phyloP scores from a whole-genome alignment of 2,113 vertebrate genomes.

The Glaucomys volans region DNA sequence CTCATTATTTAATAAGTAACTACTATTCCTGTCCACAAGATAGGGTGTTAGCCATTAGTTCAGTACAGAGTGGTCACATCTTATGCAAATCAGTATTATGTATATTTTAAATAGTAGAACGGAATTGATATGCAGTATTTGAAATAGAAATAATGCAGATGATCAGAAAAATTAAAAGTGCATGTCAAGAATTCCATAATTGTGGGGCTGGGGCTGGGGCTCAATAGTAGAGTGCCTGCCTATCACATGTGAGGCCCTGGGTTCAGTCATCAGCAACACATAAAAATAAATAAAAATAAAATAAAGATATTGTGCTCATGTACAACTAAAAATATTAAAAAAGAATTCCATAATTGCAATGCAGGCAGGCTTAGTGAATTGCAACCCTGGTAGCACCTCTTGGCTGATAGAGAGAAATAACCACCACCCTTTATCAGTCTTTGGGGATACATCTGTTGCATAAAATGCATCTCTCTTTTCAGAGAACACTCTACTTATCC shows the following conservation, averaged over 20 bases:
- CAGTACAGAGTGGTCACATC: background rate
- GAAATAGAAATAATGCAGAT: slow-evolving; percentile 1
- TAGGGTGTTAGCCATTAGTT: background rate
- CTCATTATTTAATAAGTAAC: background rate
- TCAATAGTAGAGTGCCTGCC: too few species aligned
- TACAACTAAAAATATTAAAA: background rate
- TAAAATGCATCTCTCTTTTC: background rate
- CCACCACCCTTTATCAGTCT: background rate
- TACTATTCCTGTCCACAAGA: background rate
- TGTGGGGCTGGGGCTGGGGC: background rate
- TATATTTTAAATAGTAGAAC: background rate
- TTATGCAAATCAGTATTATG: background rate
- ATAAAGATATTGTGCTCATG: too few species aligned
- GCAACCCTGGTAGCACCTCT: background rate
- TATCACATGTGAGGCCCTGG: too few species aligned
- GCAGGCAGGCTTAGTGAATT: background rate
- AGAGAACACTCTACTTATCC: background rate
- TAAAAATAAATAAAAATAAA: too few species aligned
- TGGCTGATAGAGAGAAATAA: background rate
- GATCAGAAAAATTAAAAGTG: background rate
- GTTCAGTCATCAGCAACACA: too few species aligned
- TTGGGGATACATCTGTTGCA: background rate
- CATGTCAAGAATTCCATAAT: background rate
- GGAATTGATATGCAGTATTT: background rate
- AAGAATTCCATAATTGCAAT: slow-evolving; percentile 12